Conservation (phyloP, 2,797 vertebrate genomes). For the Xenopus petersii region DNA sequence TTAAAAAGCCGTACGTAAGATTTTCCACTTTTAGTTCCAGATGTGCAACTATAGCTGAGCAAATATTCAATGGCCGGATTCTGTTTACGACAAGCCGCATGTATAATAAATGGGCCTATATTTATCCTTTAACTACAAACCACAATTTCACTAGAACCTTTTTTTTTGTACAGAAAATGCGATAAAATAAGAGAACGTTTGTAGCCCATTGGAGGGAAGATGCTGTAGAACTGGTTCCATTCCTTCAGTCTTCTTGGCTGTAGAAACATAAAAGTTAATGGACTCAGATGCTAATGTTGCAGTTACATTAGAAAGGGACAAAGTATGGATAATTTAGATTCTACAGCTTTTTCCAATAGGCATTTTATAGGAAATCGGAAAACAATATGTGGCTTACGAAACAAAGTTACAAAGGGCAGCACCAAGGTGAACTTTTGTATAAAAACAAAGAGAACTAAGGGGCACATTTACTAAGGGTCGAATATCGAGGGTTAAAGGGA, state of each 20-base stretch:
- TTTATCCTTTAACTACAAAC: constrained; percentile 27
- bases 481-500: too few species aligned
- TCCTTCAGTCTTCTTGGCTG: constrained; percentile 1
- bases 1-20: constrained; percentile 13
- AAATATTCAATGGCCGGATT: constrained; percentile 9
- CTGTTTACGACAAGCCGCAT: background rate
- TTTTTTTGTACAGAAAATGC: constrained; percentile 8
- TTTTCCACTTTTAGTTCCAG: constrained; percentile 14
- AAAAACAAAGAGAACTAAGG: too few species aligned
- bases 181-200: constrained; percentile 27
- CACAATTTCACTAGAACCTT: background rate
- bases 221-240: constrained; percentile 2
- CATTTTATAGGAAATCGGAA: too few species aligned
- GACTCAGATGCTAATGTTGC: background rate
- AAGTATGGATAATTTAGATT: too few species aligned
- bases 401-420: too few species aligned
- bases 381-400: too few species aligned
- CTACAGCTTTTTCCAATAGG: too few species aligned
- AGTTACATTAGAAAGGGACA: too few species aligned
- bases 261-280: constrained; percentile 31
- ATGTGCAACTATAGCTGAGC: constrained; percentile 18
- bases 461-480: too few species aligned
- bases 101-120: constrained; percentile 33
- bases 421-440: too few species aligned
- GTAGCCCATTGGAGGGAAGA: background rate